Base-by-base conservation (phyloP, 1,140 invertebrate species). In the Chymomyza costata region DNA sequence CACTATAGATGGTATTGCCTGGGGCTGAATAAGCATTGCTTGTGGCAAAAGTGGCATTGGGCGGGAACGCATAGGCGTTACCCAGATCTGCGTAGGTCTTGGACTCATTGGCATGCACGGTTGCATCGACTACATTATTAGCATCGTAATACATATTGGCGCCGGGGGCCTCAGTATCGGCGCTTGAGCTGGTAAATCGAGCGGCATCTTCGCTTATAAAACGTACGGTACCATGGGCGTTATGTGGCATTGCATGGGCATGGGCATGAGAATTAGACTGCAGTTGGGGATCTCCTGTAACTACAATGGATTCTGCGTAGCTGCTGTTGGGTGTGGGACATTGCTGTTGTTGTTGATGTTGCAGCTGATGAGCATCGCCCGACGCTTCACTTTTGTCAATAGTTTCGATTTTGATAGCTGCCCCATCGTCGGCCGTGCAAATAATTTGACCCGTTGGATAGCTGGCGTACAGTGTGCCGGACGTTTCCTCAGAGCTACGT, bases 71-170 rank as follows among this genome's bases (percentile, higher is more conserved):
- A 30, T 81, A 82, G 18, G 69, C 73, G 21, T 58, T 85, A 37
- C 81, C 81, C 43, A 85, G 40, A 37, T 85, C 83, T 10, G 83
- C 83, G 40, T 85, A 85, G 1, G 80, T 85, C 45, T 85, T 85
- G 1, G 80, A 53, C 46, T 85, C 83, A 25, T 71, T 82, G 14
- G 65, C 49, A 28, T 70, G 64, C 8, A 65, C 60, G 2, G 52
- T 59, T 35, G 65, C 82, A 18, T 73, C 68, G 7, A 82, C 59
- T 13, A 65, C 55, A 2, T 68, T 44, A 2, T 68, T 44, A 1
- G 51, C 35, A 15, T 84, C 82, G 32, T 82, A 84, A 38, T 81
- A 84, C 2, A 84, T 37, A 8, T 39, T 80, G 1, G 52, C 51
- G 31, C 62, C 32, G 3, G 55, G n/a, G 2, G 44, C 37, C 8